phyloP scores from a whole-genome alignment of 2,888 invertebrate genomes.

The Corythucha ciliata region DNA sequence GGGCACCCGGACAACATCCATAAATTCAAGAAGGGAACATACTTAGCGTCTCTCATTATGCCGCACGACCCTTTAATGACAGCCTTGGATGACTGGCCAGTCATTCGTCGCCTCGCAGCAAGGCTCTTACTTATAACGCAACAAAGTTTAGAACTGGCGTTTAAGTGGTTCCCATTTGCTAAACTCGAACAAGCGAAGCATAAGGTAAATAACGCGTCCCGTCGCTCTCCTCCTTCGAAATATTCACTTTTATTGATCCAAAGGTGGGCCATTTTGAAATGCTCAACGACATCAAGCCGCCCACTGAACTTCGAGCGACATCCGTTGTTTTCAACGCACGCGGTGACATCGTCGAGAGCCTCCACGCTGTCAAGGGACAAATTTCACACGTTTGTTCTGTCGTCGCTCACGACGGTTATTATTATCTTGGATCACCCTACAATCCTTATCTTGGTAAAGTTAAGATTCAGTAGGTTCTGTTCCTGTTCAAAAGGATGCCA shows the following conservation, averaged over 20 bases:
- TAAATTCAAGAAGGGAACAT: constrained; percentile 52
- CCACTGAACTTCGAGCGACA: constrained; percentile 1
- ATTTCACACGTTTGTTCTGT: constrained; percentile 20
- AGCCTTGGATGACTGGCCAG: constrained; percentile 43
- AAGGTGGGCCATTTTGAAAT: constrained; percentile 59
- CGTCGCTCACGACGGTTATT: constrained; percentile 22
- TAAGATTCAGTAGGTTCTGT: no score
- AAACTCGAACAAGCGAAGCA: constrained; percentile 53
- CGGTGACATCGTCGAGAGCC: constrained; percentile 15
- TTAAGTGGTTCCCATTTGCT: constrained; percentile 56
- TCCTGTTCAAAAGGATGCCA: no score
- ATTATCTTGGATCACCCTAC: constrained; percentile 27
- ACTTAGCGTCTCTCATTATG: constrained; percentile 53
- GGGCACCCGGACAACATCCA: constrained; percentile 56
- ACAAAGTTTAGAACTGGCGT: constrained; percentile 52
- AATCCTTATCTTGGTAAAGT: constrained; percentile 25
- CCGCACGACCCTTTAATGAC: constrained; percentile 46
- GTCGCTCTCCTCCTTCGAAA: neutral
- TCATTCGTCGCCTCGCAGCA: constrained; percentile 26
- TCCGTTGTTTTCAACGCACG: constrained; percentile 17
- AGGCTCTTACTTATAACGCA: constrained; percentile 43
- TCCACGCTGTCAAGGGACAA: constrained; percentile 19
- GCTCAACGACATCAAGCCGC: constrained; percentile 27
- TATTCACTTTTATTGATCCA: constrained; percentile 36
- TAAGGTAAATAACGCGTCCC: constrained; percentile 44